These are phyloP conservation scores for Ictidomys tridecemlineatus DNA, from an alignment of 2,113 vertebrate genomes.

Conservation along the genomic window DNA sequence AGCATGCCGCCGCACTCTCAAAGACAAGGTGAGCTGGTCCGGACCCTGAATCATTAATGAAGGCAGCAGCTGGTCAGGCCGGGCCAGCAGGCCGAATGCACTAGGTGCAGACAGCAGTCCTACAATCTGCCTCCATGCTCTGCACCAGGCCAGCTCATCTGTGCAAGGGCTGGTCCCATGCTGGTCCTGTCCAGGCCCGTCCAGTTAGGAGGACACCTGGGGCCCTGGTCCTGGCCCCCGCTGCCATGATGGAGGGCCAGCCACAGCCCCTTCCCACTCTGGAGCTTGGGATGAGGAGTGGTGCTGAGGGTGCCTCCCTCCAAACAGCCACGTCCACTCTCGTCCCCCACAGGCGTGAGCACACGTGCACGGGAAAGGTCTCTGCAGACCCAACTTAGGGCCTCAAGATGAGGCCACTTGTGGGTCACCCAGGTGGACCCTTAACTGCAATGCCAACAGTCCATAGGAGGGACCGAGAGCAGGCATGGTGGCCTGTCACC, in stretches of 20 bases:
- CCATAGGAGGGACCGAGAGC: no score
- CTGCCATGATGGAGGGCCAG: not conserved
- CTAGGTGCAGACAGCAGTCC: not conserved
- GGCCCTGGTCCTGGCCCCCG: not conserved
- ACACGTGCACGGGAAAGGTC: no score
- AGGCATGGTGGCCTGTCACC: not conserved
- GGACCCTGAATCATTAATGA: slow-evolving; percentile 76
- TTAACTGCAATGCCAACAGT: no score
- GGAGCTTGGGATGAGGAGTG: not conserved
- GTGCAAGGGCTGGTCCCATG: no score
- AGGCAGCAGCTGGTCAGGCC: slow-evolving; percentile 56
- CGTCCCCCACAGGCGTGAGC: not conserved
- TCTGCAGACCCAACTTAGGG: no score
- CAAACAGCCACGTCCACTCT: not conserved
- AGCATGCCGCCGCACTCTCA: not conserved
- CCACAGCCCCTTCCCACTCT: not conserved
- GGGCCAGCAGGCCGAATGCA: not conserved
- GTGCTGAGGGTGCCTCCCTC: no score
- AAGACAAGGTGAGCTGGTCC: not conserved
- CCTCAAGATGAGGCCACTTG: no score
- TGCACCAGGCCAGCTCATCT: not conserved
- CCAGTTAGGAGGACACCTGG: not conserved
- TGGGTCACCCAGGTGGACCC: no score
- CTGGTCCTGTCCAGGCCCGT: no score
- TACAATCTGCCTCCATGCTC: no score